A percentile compares a stretch with the other conserved stretches of the same genome.
Evolutionary conservation across 2,113 vertebrate genomes (phyloP).

Genomic region (Pogonocichla stellata): DNA sequence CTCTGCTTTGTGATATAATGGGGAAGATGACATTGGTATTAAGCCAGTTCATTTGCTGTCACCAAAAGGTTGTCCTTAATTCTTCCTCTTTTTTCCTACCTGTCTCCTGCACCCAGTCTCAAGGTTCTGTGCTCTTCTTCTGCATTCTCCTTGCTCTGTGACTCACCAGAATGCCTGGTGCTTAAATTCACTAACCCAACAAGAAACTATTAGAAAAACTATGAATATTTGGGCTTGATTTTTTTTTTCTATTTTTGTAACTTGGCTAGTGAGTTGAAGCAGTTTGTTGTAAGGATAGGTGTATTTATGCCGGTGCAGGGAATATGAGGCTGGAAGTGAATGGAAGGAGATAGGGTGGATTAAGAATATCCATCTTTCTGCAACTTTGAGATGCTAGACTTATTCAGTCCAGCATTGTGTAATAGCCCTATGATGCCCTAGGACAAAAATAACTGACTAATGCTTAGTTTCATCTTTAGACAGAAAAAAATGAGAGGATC

Average conservation of each 20-base stretch:
- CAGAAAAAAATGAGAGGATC: background rate
- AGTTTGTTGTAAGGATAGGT: background rate
- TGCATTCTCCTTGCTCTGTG: background rate
- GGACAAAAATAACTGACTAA: slow-evolving; percentile 18
- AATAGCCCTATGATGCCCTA: background rate
- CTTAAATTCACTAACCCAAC: background rate
- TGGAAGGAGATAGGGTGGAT: background rate
- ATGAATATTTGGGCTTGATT: background rate
- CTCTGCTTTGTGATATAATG: background rate
- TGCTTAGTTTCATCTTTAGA: background rate
- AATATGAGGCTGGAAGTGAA: background rate
- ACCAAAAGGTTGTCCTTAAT: background rate
- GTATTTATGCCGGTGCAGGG: background rate
- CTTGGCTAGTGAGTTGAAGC: background rate
- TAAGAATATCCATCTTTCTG: background rate
- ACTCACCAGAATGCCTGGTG: background rate
- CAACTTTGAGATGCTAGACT: background rate
- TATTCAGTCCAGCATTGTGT: background rate
- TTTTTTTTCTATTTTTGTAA: background rate
- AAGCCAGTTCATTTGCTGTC: background rate
- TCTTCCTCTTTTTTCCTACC: background rate
- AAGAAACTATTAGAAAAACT: background rate
- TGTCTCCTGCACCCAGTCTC: background rate
- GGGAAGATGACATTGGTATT: background rate
- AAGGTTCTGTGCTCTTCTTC: background rate